A percentile compares a stretch with the other conserved stretches of the same genome.
Evolutionary conservation across 2,797 vertebrate genomes (phyloP).

Genomic region (Sorex maritimensis): DNA sequence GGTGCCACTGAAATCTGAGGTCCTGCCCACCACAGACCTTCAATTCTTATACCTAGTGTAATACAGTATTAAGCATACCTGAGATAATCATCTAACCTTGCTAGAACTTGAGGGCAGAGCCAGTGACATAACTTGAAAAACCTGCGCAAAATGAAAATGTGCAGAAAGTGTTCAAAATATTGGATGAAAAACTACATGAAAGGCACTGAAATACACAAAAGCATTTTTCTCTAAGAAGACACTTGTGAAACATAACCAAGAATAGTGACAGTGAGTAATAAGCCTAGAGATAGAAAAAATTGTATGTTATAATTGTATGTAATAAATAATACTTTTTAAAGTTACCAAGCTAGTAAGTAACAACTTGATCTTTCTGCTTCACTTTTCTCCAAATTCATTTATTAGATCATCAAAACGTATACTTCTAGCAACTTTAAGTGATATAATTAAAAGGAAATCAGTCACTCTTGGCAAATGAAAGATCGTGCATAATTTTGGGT

Average conservation of each 20-base stretch:
- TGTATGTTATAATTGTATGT: constrained; percentile 27
- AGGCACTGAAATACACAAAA: constrained; percentile 23
- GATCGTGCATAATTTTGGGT: constrained; percentile 5
- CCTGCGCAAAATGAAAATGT: constrained; percentile 5
- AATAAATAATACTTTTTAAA: background rate
- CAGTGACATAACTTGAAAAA: background rate
- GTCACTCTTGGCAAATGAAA: constrained; percentile 40
- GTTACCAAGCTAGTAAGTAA: background rate
- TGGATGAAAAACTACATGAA: background rate
- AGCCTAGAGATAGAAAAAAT: background rate
- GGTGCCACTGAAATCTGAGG: constrained; percentile 80
- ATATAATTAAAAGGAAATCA: constrained; percentile 48
- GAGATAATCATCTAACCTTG: background rate
- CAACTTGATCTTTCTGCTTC: constrained; percentile 9
- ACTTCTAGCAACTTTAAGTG: constrained; percentile 49
- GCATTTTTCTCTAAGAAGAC: constrained; percentile 10
- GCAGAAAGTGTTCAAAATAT: background rate
- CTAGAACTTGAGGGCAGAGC: background rate
- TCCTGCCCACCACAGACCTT: constrained; percentile 66
- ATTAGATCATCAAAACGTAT: constrained; percentile 28
- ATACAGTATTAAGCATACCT: constrained; percentile 81
- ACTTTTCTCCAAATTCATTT: background rate
- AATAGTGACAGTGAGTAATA: background rate
- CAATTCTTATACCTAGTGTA: constrained; percentile 67
- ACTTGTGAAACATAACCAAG: background rate